Percentiles rank a stretch among this genome's conserved stretches.
Evolutionary conservation across 92 coral and sea anemone genomes (phyloP).

Genomic region (Paramuricea clavata): DNA sequence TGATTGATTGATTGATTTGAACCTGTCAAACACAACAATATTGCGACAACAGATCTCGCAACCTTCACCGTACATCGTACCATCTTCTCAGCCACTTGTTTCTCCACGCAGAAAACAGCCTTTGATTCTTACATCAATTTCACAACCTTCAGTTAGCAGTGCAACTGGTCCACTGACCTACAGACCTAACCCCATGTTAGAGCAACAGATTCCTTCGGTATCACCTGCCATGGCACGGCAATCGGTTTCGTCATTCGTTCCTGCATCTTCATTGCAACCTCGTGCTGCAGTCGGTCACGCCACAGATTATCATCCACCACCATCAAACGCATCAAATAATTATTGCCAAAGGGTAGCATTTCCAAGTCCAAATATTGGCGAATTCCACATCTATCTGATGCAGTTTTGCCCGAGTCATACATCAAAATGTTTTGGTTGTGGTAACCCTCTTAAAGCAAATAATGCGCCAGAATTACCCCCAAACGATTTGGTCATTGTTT

Average conservation of each 20-base stretch:
- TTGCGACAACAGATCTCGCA: background rate
- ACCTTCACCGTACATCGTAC: background rate
- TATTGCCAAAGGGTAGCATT: conserved; percentile 1
- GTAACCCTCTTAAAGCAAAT: conserved; percentile 18
- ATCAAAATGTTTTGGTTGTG: conserved; percentile 32
- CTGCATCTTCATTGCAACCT: too few species aligned
- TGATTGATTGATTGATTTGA: too few species aligned
- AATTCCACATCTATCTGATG: conserved; percentile 15
- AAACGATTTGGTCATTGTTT: conserved; percentile 18
- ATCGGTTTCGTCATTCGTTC: too few species aligned
- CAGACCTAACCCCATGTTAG: too few species aligned
- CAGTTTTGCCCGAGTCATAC: conserved; percentile 19
- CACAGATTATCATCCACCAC: background rate
- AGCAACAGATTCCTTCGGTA: too few species aligned
- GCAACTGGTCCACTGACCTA: too few species aligned
- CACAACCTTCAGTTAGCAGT: too few species aligned
- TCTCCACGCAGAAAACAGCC: background rate
- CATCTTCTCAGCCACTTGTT: background rate
- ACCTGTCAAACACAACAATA: background rate
- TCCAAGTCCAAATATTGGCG: conserved; percentile 13
- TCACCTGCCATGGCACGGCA: too few species aligned
- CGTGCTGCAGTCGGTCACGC: background rate
- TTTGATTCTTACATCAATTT: background rate
- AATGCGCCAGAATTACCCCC: background rate
- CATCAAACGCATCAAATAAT: background rate